Evolutionary conservation across 2,888 invertebrate genomes (phyloP), one percentile per base, ranked within the genome.

Genomic region (Drosophila mulleri): DNA sequence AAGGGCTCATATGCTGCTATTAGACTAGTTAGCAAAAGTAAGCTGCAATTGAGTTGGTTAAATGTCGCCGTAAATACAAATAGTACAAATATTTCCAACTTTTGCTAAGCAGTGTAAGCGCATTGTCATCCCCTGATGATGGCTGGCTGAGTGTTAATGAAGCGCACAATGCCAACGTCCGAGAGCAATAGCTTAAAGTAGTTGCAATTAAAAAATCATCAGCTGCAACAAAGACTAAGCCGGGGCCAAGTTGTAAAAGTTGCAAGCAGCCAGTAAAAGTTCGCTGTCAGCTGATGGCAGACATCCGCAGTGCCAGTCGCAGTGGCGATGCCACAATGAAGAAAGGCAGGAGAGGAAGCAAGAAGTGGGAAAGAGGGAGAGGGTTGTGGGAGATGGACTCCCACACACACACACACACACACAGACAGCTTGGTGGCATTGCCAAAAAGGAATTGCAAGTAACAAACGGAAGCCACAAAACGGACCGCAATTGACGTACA

Each of bases 401-500:
- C 48, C 14, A 48, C 44, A 48, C 50, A 48, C 50, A 56, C 47
- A 61, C 2, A 23, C 23, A 23, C 23, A 23, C 14, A 32, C 41
- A 48, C 50, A 48, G 47, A 56, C 47, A 61, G 53, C 41, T 67
- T 62, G 48, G 56, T 60, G 44, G 56, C 52, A 44, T 52, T 74
- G 70, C 75, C 75, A 77, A 67, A 81, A 70, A 77, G 69, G 77
- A 84, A 88, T 83, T 88, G 89, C 89, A 86, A 88, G 83, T 74
- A 83, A 72, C 83, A 86, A 89, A 79, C 84, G 84, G 89, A 88
- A 81, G 66, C 84, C 84, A 67, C 84, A 89, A 84, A 84, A 83
- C 80, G 84, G 87, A 89, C 84, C 87, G 82, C 84, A 84, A 84
- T 84, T 84, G 84, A 89, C 87, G 87, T 89, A 86, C 82, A 77